phyloP scores from a whole-genome alignment of 1,140 invertebrate genomes.

The Achatina immaculata region DNA sequence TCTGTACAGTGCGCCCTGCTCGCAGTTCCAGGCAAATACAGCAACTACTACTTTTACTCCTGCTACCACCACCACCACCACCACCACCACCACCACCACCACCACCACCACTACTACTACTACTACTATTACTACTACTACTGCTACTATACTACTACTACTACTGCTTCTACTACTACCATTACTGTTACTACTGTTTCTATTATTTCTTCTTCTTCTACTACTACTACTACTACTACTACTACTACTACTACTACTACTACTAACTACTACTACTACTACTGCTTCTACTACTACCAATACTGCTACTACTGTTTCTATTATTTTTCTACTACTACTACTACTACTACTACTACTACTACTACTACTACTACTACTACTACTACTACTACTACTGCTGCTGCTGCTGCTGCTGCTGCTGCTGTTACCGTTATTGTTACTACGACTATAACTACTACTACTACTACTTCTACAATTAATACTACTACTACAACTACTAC shows the following conservation, averaged over 20 bases:
- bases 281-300: background rate
- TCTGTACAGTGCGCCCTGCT: too few species aligned
- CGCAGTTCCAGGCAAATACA: too few species aligned
- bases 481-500: background rate
- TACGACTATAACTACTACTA: background rate
- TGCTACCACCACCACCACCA: background rate
- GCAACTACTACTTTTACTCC: background rate
- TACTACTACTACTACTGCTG: too few species aligned
- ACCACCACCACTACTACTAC: too few species aligned
- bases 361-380: too few species aligned
- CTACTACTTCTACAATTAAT: constrained; percentile 1
- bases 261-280: background rate
- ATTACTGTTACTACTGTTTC: too few species aligned
- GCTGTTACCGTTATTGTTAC: background rate
- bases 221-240: background rate
- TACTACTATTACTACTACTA: too few species aligned
- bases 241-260: background rate
- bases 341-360: too few species aligned
- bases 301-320: background rate
- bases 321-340: background rate
- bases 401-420: background rate
- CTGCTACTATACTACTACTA: too few species aligned
- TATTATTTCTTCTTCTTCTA: background rate
- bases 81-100: background rate
- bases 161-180: too few species aligned